Evolutionary conservation across 1,140 invertebrate species (phyloP).

Genomic region (Sycobia sp.): DNA sequence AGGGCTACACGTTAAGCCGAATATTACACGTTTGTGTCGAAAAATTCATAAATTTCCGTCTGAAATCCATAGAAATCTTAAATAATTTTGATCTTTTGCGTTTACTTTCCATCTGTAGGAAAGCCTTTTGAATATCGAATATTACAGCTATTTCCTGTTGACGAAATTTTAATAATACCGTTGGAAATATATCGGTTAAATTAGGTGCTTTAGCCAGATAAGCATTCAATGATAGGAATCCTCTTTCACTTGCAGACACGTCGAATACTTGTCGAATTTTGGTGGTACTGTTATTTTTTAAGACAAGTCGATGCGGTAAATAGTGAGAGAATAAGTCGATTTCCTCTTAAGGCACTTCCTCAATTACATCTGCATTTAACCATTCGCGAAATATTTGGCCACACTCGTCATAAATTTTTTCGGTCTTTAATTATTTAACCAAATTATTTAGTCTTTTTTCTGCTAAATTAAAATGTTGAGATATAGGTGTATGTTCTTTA

Average conservation of each 20-base stretch:
- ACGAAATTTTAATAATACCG: slow-evolving; percentile 1
- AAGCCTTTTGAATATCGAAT: slow-evolving; percentile 42
- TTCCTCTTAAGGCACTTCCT: no score
- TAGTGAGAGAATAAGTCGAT: no score
- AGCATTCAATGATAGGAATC: slow-evolving; percentile 41
- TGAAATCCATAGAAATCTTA: slow-evolving; percentile 38
- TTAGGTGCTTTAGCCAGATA: slow-evolving; percentile 36
- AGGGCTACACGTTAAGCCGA: no score
- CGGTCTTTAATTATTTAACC: slow-evolving; percentile 36
- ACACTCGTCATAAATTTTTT: slow-evolving; percentile 34
- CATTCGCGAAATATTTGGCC: not conserved
- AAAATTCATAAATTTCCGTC: slow-evolving; percentile 17
- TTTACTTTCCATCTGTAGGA: slow-evolving; percentile 34
- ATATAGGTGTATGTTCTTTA: no score
- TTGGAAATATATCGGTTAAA: slow-evolving; percentile 5
- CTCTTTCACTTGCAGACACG: no score
- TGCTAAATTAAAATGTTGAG: slow-evolving; percentile 36
- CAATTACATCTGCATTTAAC: no score
- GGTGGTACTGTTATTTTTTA: slow-evolving; percentile 43
- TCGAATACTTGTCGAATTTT: slow-evolving; percentile 44
- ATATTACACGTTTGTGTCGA: slow-evolving; percentile 15
- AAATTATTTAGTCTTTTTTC: slow-evolving; percentile 37
- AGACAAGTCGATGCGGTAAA: slow-evolving; percentile 48
- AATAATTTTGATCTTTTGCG: slow-evolving; percentile 8
- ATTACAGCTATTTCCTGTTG: slow-evolving; percentile 36